Conservation (phyloP, 2,888 invertebrate species). For the Habrosyne pyritoides region DNA sequence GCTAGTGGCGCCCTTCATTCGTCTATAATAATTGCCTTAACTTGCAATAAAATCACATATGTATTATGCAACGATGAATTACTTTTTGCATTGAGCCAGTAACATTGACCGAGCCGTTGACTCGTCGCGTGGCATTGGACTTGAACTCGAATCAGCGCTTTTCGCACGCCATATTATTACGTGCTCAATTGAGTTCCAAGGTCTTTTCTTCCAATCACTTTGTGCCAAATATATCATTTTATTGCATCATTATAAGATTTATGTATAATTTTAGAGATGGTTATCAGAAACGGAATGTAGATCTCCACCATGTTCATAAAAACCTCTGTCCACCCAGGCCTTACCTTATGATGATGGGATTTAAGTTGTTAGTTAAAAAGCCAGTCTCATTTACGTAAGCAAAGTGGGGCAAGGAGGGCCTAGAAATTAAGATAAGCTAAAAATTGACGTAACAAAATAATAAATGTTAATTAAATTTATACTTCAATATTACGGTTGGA, state of each 20-base stretch:
- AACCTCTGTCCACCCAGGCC: too few species aligned
- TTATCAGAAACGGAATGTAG: too few species aligned
- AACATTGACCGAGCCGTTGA: conserved; percentile 6
- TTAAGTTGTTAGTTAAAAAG: too few species aligned
- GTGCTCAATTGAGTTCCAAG: not conserved
- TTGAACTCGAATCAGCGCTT: conserved; percentile 4
- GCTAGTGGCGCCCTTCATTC: too few species aligned
- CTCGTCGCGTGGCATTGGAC: conserved; percentile 10
- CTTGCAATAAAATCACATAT: not conserved
- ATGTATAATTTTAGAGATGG: not conserved
- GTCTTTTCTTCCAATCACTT: not conserved
- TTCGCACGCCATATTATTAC: conserved; percentile 13
- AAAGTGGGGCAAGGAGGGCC: too few species aligned
- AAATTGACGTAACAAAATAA: too few species aligned
- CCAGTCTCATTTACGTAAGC: too few species aligned
- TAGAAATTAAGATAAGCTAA: too few species aligned
- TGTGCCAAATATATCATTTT: not conserved
- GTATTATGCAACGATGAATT: not conserved
- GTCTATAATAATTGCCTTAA: not conserved
- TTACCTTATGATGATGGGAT: too few species aligned
- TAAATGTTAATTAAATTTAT: too few species aligned
- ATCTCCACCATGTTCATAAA: too few species aligned
- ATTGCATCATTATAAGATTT: not conserved
- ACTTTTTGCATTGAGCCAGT: not conserved
- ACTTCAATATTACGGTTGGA: too few species aligned